Evolutionary conservation across 2,797 vertebrate genomes (phyloP), one percentile per base, ranked within the genome.

Genomic region (Euthynnus affinis): DNA sequence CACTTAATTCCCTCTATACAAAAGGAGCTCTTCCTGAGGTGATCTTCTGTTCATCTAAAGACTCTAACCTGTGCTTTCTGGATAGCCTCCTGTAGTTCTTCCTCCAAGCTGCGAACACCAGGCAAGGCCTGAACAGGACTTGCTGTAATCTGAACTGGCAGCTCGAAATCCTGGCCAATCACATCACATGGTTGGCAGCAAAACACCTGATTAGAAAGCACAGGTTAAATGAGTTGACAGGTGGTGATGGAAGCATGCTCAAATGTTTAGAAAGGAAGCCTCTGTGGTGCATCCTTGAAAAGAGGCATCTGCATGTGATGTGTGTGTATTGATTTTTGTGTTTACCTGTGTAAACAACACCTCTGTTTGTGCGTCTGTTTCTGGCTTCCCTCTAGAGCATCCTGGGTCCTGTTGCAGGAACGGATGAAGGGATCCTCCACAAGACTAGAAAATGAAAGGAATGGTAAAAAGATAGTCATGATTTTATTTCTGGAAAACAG

Each of bases 1-100:
- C 42, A 27, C 17, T 81, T 71, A 12, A 71, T 53, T 81, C 20
- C 37, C 25, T 46, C 9, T 34, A 42, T 55, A 22, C 32, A 58
- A 64, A 78, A 55, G 12, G 9, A 64, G 42, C 25, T 63, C 1
- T 48, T 32, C 27, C 27, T 29, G 27, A 29, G 9, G 6, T 70
- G 40, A 53, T 57, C 40, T 76, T 9, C 25, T 72, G 40, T 56
- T 67, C 15, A 42, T 48, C 27, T 25, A 27, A 58, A 58, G 48
- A 64, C 51, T 61, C 90, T 80, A 70, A 97, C 97, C 96, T 97
- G 96, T 9, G 96, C 97, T 94, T 95, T 97, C 80, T 96, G 96
- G 81, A 98, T 98, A 5, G 97, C 97, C 81, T 97, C 97, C 88
- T 97, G 97, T 6, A 98, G 94, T 63, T 98, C 96, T 71, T 98